Evolutionary conservation across 2,888 invertebrate species (phyloP).

Genomic region (Lasioglossum leucozonium): DNA sequence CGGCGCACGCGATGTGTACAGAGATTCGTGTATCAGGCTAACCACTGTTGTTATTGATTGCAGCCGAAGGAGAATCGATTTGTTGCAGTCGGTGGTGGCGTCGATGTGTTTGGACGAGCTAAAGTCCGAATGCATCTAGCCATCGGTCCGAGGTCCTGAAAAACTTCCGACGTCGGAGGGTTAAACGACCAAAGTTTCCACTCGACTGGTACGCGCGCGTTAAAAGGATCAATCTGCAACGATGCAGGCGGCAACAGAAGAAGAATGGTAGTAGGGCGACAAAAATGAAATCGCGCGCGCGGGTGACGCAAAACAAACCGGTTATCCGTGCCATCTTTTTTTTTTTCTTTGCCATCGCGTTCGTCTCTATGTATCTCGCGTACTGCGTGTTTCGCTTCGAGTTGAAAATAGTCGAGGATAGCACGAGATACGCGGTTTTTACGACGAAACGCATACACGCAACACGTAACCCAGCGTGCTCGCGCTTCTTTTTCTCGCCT

Average conservation of each 20-base stretch:
- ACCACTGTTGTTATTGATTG: no score
- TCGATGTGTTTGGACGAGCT: background rate
- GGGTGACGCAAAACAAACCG: conserved; percentile 37
- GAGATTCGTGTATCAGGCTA: no score
- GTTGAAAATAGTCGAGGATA: background rate
- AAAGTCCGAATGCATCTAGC: background rate
- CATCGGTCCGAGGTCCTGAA: background rate
- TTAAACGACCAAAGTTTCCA: conserved; percentile 13
- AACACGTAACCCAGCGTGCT: background rate
- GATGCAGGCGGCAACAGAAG: background rate
- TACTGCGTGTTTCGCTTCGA: background rate
- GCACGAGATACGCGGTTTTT: background rate
- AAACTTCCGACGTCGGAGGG: conserved; percentile 9
- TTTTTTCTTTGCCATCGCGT: background rate
- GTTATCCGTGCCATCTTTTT: conserved; percentile 26
- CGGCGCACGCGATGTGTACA: no score
- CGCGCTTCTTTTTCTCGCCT: background rate
- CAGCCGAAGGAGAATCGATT: background rate
- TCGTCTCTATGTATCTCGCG: background rate
- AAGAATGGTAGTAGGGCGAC: background rate
- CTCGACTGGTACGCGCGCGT: background rate
- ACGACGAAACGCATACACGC: background rate
- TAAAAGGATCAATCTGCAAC: conserved; percentile 9
- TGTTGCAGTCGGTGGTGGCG: background rate
- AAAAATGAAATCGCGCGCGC: conserved; percentile 30